phyloP scores from a whole-genome alignment of 2,797 vertebrate species.

The Glossophaga mutica region DNA sequence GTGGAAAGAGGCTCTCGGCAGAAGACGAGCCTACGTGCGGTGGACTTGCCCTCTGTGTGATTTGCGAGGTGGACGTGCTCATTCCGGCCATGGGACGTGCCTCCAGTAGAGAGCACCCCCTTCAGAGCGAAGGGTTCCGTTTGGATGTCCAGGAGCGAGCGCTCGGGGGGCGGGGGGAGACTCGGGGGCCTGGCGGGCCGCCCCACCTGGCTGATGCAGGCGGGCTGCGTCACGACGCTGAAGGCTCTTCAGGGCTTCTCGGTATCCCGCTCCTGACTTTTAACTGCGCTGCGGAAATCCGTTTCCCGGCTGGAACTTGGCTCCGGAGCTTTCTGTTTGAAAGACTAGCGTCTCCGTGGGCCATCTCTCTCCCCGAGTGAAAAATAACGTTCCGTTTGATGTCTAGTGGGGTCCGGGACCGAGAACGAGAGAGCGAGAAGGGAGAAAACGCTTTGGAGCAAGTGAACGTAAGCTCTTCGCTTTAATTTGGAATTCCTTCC shows the following conservation, averaged over 20 bases:
- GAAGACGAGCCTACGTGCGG: not conserved
- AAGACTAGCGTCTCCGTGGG: not conserved
- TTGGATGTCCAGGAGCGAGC: not conserved
- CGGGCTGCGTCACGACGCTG: fast-evolving
- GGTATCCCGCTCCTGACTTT: fast-evolving
- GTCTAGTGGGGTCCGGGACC: not conserved
- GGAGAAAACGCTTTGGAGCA: not conserved
- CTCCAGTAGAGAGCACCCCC: not conserved
- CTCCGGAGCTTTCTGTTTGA: not conserved
- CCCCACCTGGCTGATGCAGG: not conserved
- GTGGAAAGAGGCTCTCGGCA: too few relatives aligned
- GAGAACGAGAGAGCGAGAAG: not conserved
- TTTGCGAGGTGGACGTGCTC: not conserved
- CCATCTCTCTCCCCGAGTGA: not conserved
- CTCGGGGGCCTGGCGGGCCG: not conserved
- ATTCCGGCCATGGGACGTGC: not conserved
- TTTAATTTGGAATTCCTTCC: slow-evolving; percentile 41
- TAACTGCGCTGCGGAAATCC: not conserved
- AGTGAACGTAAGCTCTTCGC: not conserved
- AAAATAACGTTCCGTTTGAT: not conserved
- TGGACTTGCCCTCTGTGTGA: not conserved
- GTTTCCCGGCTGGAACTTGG: not conserved
- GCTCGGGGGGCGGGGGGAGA: not conserved
- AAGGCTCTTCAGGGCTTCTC: not conserved
- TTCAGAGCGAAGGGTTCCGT: slow-evolving; percentile 7